A percentile compares a stretch with the other conserved stretches of the same genome.
Conservation (phyloP, 2,888 invertebrate genomes). For the Pardosa pseudoannulata region DNA sequence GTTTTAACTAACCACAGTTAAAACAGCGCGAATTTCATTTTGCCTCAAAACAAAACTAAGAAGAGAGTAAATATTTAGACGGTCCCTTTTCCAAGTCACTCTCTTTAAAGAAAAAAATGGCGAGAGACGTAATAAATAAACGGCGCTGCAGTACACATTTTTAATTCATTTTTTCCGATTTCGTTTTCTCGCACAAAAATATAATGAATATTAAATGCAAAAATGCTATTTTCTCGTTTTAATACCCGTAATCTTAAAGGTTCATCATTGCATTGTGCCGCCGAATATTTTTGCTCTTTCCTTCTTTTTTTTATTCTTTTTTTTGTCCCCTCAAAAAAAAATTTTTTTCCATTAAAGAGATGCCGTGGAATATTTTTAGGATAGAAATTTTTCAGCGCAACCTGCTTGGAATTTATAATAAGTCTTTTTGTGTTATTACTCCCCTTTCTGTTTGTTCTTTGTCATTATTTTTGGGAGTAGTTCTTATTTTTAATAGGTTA, state of each 20-base stretch:
- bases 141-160: background rate
- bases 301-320: too few relatives aligned
- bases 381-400: background rate
- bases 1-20: too few relatives aligned
- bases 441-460: too few relatives aligned
- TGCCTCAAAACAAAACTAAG: too few relatives aligned
- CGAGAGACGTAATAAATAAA: background rate
- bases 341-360: background rate
- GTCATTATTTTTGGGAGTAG: background rate
- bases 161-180: constrained; percentile 15
- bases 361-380: background rate
- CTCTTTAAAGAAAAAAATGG: too few relatives aligned
- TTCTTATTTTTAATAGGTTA: background rate
- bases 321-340: too few relatives aligned
- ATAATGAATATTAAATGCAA: constrained; percentile 10
- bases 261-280: background rate
- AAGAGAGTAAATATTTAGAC: constrained; percentile 1
- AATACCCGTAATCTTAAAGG: background rate
- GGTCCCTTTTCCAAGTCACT: background rate
- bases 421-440: constrained; percentile 1
- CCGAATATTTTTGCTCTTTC: background rate
- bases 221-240: constrained; percentile 5
- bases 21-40: too few relatives aligned
- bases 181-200: background rate
- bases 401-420: constrained; percentile 12